Evolutionary conservation across 64 coral and sea anemone genomes (phyloP), one percentile per base, ranked within the genome.

Genomic region (Catalaphyllia jardinei): DNA sequence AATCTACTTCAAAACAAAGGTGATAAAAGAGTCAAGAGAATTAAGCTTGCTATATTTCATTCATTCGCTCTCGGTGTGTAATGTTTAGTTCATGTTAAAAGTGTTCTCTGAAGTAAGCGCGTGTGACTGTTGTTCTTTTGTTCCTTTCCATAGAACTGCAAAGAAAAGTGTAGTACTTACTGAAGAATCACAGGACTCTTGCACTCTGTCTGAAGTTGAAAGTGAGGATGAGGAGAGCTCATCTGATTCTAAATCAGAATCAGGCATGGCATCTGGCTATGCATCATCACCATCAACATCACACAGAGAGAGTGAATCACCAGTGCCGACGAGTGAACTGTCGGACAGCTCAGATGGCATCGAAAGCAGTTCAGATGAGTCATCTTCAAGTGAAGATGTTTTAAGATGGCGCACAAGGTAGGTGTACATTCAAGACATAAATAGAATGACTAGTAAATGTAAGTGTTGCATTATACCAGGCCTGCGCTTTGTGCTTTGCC

Each of bases 321-420:
- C 79, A 11, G 8, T 83, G 39, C 79, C 79, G 39, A 83, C 79
- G 24, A 83, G 79, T 64, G 79, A 83, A 83, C 29, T 83, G 30
- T 83, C 79, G 22, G 79, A 83, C 18, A 83, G 79, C 59, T 65
- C 79, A 10, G n/a, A 20, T n/a, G 30, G 65, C 31, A 20, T 61
- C 6, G 8, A 65, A 14, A 83, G 51, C 50, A 79, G 79, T 42
- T 39, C 79, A 39, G 62, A 83, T 42, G 79, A 83, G 60, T 64
- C 59, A 83, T 83, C 79, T 14, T 69, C 65, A 28, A 61, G 79
- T 18, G 65, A 31, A 65, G 79, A 65, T 39, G 61, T 65, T 24
- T 3, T 83, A 63, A 67, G 60, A 35, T 83, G 60, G 59, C 60
- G 79, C 10, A 83, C 31, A 83, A 83, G 79, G 79, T 83, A 83